Percentiles rank a stretch among this genome's conserved stretches.
Evolutionary conservation across 2,113 vertebrate genomes (phyloP).

Genomic region (Tor tambroides): DNA sequence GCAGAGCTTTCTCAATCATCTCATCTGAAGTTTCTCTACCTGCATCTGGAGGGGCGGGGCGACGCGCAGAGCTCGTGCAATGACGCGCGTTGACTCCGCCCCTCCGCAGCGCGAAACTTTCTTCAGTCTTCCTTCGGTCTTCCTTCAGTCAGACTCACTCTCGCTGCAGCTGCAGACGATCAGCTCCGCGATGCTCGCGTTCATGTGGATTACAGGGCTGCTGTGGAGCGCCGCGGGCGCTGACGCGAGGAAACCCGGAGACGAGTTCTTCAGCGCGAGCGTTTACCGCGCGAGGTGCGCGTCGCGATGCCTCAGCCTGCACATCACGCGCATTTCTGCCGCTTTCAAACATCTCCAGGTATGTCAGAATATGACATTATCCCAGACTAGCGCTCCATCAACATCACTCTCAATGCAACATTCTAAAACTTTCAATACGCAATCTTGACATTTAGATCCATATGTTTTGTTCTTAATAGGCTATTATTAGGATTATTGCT

Average conservation of each 20-base stretch:
- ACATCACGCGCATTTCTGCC: slow-evolving; percentile 95
- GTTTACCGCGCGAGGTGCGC: slow-evolving; percentile 88
- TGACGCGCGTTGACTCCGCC: slow-evolving; percentile 65
- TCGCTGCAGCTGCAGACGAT: slow-evolving; percentile 63
- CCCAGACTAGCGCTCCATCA: background rate
- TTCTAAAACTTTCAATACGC: background rate
- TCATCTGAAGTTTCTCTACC: slow-evolving; percentile 4
- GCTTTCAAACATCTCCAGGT: slow-evolving; percentile 94
- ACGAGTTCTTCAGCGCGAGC: slow-evolving; percentile 83
- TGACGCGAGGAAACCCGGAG: slow-evolving; percentile 77
- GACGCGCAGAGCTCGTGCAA: slow-evolving; percentile 16
- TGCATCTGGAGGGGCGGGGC: slow-evolving; percentile 24
- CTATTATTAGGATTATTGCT: too few relatives aligned
- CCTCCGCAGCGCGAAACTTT: slow-evolving; percentile 76
- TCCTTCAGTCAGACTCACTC: slow-evolving; percentile 62
- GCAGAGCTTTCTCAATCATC: background rate
- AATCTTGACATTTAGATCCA: background rate
- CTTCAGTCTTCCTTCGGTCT: slow-evolving; percentile 56
- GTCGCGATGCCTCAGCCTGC: slow-evolving; percentile 92
- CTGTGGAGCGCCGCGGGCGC: slow-evolving; percentile 72
- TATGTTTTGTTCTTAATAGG: too few relatives aligned
- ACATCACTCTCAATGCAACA: background rate
- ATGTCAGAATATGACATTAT: slow-evolving; percentile 52
- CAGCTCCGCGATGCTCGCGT: slow-evolving; percentile 57
- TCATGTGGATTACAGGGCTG: slow-evolving; percentile 82